These are phyloP conservation scores for Tetragonisca angustula DNA, from an alignment of 2,888 invertebrate genomes.

Conservation along the genomic window DNA sequence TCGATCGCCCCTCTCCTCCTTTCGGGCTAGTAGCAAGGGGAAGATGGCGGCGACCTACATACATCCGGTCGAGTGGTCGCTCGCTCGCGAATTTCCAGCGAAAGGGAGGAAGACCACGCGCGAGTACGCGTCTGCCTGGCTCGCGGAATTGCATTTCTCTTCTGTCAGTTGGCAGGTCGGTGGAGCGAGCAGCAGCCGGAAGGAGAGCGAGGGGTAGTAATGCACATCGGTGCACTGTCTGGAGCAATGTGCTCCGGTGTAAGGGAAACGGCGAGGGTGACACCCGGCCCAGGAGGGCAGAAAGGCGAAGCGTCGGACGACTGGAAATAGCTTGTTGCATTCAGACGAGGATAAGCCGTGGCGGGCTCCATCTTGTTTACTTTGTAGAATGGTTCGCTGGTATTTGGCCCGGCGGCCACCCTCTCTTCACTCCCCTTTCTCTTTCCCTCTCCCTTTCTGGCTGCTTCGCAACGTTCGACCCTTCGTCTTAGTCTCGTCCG, in stretches of 20 bases:
- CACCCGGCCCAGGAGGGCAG: constrained; percentile 28
- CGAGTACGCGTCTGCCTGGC: constrained; percentile 18
- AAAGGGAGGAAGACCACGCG: background rate
- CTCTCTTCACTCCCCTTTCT: constrained; percentile 14
- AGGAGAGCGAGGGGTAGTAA: constrained; percentile 9
- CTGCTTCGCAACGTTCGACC: constrained; percentile 60
- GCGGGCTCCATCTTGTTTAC: constrained; percentile 78
- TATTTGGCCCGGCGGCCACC: constrained; percentile 65
- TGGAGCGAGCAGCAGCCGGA: constrained; percentile 13
- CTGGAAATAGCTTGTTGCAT: constrained; percentile 79
- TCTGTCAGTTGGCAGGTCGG: constrained; percentile 41
- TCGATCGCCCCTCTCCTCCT: too few relatives aligned
- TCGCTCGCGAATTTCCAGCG: constrained; percentile 11
- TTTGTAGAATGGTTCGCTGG: constrained; percentile 74
- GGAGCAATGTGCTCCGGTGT: constrained; percentile 24
- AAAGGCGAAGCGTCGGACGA: constrained; percentile 59
- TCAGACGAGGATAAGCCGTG: constrained; percentile 75
- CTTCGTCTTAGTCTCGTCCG: constrained; percentile 43
- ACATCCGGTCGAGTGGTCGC: background rate
- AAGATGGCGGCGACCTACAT: too few relatives aligned
- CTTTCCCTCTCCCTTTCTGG: background rate
- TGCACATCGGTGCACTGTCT: constrained; percentile 33
- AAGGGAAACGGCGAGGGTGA: constrained; percentile 42
- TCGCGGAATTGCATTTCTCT: constrained; percentile 48
- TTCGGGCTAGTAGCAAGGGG: too few relatives aligned